These are phyloP conservation scores for Serranus cabrilla DNA, from an alignment of 2,797 vertebrate genomes.

Conservation along the genomic window DNA sequence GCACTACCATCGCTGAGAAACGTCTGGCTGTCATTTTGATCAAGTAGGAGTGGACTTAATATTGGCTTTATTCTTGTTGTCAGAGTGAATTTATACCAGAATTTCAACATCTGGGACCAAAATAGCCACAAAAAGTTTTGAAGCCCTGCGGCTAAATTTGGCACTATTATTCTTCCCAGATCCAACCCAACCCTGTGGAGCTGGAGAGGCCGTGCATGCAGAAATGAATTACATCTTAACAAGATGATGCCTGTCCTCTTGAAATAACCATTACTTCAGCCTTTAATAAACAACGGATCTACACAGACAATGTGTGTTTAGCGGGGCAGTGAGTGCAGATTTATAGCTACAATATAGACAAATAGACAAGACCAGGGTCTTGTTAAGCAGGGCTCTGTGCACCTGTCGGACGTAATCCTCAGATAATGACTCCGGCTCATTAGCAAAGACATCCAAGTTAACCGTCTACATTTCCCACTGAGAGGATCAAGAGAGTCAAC, in stretches of 20 bases:
- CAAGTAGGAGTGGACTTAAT: slow-evolving; percentile 30
- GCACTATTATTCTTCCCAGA: slow-evolving; percentile 55
- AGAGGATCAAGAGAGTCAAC: slow-evolving; percentile 56
- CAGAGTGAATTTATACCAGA: slow-evolving; percentile 38
- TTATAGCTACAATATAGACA: slow-evolving; percentile 51
- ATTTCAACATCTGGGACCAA: slow-evolving; percentile 55
- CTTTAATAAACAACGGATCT: slow-evolving; percentile 57
- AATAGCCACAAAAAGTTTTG: slow-evolving; percentile 42
- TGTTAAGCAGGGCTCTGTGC: slow-evolving; percentile 62
- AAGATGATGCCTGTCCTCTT: slow-evolving; percentile 59
- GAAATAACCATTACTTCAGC: slow-evolving; percentile 75
- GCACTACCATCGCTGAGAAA: slow-evolving; percentile 1
- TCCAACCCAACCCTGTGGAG: slow-evolving; percentile 22
- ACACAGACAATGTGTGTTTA: slow-evolving; percentile 36
- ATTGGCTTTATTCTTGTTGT: slow-evolving; percentile 40
- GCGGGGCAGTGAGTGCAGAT: slow-evolving; percentile 32
- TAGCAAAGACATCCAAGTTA: slow-evolving; percentile 57
- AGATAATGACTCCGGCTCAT: slow-evolving; percentile 75
- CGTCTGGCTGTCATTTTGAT: slow-evolving; percentile 44
- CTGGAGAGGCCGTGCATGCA: slow-evolving; percentile 37
- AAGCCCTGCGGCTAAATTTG: slow-evolving; percentile 52
- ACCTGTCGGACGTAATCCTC: slow-evolving; percentile 80
- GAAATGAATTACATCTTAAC: slow-evolving; percentile 64
- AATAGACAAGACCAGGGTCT: slow-evolving; percentile 32
- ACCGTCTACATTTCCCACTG: slow-evolving; percentile 61